Evolutionary conservation across 2,888 invertebrate species (phyloP), one percentile per base, ranked within the genome.

Genomic region (Platycheirus rosarum): DNA sequence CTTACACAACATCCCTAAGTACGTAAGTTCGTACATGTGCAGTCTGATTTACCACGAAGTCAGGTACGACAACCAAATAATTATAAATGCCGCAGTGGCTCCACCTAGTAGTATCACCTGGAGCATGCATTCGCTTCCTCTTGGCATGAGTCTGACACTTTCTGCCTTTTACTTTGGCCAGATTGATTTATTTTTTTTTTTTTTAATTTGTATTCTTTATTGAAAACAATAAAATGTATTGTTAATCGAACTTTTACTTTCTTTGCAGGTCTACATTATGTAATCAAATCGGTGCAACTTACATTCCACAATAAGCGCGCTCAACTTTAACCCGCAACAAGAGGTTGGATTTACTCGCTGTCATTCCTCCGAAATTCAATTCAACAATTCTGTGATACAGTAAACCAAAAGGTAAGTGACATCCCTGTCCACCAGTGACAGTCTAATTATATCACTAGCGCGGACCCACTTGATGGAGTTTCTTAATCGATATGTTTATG

Each of bases 371-470:
- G 29, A n/a, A 42, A 66, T 32, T 48, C 29, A 62, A 76, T 78
- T 84, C 69, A 86, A 87, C 86, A 63, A 76, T 86, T 87, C 87
- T 87, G 87, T 87, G 87, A 87, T 87, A 87, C 84, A 79, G 84
- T 78, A 86, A 86, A 86, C 87, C 87, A 86, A 87, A 87, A 87
- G 87, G 86, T 86, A 71, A 86, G 86, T 23, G 7, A 63, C 48
- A 42, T 51, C 75, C 37, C 37, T 37, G 37, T 23, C 32, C 42
- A 35, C 60, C 42, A 51, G 8, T 16, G 18, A 32, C 7, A 32
- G 8, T 8, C 71, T 65, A 70, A 77, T 65, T 77, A 77, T 70
- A 57, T 44, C 70, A 77, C 60, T 63, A 69, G 53, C 55, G 4
- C 7, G 1, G 23, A 49, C 18, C 32, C 42, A 6, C 29, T 32